Percentiles rank a stretch among this genome's conserved stretches.
Conservation (phyloP, 2,797 vertebrate genomes). For the Macrochelys suwanniensis region DNA sequence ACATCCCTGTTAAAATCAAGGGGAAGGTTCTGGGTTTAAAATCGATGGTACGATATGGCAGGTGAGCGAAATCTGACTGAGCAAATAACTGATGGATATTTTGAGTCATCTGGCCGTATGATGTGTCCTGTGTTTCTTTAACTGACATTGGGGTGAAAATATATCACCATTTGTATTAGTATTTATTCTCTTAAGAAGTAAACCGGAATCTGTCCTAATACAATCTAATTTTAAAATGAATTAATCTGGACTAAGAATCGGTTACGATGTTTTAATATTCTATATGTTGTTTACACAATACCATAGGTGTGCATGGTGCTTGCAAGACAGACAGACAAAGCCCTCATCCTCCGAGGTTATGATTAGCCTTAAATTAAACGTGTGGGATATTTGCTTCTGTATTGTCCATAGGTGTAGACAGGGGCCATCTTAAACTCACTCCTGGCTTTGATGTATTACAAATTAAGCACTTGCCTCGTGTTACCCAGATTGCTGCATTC, state of each 20-base stretch:
- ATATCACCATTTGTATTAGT: neutral
- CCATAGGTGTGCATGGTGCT: neutral
- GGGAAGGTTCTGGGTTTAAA: neutral
- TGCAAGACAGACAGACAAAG: neutral
- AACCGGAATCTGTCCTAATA: neutral
- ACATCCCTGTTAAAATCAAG: neutral
- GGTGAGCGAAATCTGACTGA: neutral
- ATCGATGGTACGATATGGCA: neutral
- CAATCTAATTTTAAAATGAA: neutral
- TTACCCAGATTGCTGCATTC: neutral
- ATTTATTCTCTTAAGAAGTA: neutral
- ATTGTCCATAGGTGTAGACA: neutral
- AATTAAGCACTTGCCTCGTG: neutral
- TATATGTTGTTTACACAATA: neutral
- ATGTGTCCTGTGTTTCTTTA: neutral
- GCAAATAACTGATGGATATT: neutral
- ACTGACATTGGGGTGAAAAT: neutral
- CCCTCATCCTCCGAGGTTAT: neutral
- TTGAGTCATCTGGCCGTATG: neutral
- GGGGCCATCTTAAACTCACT: neutral
- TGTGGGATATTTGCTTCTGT: neutral
- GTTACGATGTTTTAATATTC: neutral
- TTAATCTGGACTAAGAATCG: neutral
- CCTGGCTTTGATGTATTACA: neutral
- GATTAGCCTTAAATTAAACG: neutral